Conservation (phyloP, 2,888 invertebrate genomes). For the Dorcus parallelipipedus region DNA sequence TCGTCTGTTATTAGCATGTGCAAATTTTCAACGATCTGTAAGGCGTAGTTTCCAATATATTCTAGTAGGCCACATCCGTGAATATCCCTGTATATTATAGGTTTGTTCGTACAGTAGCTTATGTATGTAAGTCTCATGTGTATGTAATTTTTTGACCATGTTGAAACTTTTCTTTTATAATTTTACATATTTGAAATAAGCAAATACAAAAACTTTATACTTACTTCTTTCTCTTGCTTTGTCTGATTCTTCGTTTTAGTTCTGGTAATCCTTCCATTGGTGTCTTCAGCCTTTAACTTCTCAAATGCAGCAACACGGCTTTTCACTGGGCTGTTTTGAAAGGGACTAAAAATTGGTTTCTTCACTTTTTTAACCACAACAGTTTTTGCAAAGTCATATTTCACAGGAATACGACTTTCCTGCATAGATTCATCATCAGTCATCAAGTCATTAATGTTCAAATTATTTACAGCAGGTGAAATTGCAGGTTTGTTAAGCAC, state of each 20-base stretch:
- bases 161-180: too few species aligned
- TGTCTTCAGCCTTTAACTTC: conserved; percentile 34
- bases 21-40: too few species aligned
- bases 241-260: conserved; percentile 43
- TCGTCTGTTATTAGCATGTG: too few species aligned
- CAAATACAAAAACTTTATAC: neutral
- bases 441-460: conserved; percentile 21
- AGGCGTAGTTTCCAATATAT: too few species aligned
- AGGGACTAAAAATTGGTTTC: conserved; percentile 53
- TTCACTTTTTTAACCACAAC: conserved; percentile 11
- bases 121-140: too few species aligned
- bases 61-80: too few species aligned
- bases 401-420: conserved; percentile 9
- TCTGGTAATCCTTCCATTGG: conserved; percentile 42
- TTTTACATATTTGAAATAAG: too few species aligned
- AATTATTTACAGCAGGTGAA: neutral
- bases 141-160: too few species aligned
- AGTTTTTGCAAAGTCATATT: conserved; percentile 11
- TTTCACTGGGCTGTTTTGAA: conserved; percentile 58
- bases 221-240: conserved; percentile 19
- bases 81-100: too few species aligned
- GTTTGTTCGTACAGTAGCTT: too few species aligned
- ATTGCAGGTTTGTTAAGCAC: conserved; percentile 12
- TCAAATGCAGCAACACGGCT: conserved; percentile 62
- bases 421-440: conserved; percentile 35